These are phyloP conservation scores for Hyppa rectilinea DNA, from an alignment of 2,888 invertebrate genomes.

Conservation along the genomic window DNA sequence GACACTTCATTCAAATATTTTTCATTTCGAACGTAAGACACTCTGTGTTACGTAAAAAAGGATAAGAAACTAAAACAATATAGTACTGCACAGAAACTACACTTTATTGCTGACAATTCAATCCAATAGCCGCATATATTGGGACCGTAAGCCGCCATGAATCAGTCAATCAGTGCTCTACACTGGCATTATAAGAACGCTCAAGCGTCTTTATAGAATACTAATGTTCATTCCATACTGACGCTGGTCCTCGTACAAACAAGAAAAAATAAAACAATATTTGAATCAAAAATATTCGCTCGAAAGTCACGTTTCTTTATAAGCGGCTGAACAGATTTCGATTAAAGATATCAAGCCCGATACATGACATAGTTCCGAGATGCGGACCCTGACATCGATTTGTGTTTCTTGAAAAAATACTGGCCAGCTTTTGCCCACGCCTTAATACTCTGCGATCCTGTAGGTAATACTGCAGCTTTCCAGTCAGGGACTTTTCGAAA, in stretches of 20 bases:
- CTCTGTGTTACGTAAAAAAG: background rate
- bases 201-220: background rate
- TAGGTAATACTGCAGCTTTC: too few species aligned
- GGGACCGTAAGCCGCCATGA: background rate
- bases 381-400: background rate
- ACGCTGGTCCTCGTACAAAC: too few species aligned
- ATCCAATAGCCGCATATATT: conserved; percentile 2
- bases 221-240: conserved; percentile 1
- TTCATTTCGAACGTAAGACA: too few species aligned
- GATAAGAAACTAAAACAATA: background rate
- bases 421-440: too few species aligned
- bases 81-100: background rate
- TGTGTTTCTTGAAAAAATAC: background rate
- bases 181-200: background rate
- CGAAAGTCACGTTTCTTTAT: background rate
- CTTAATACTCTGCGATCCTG: too few species aligned
- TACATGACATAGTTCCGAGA: background rate
- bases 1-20: too few species aligned
- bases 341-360: background rate
- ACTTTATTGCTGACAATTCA: conserved; percentile 5
- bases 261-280: too few species aligned
- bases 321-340: background rate
- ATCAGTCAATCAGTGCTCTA: conserved; percentile 7
- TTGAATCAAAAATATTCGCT: background rate
- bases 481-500: too few species aligned